A percentile compares a stretch with the other conserved stretches of the same genome.
phyloP scores from a whole-genome alignment of 2,888 invertebrate species.

The Lithophane leautieri region DNA sequence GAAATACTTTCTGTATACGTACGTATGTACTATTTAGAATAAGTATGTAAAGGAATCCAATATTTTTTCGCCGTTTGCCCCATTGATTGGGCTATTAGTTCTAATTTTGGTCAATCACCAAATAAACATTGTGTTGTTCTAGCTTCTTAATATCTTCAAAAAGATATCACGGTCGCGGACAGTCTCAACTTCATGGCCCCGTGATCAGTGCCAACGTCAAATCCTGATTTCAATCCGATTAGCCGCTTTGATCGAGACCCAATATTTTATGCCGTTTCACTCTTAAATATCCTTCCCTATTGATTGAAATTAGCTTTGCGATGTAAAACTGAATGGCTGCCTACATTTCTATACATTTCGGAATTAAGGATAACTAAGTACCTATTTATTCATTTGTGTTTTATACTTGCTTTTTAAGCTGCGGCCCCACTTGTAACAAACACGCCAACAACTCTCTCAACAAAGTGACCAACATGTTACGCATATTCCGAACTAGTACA shows the following conservation, averaged over 20 bases:
- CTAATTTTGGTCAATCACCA: too few species aligned
- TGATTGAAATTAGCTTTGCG: slow-evolving; percentile 51
- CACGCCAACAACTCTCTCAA: background rate
- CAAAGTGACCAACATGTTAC: background rate
- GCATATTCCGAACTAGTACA: background rate
- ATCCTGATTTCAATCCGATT: slow-evolving; percentile 72
- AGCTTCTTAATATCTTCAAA: background rate
- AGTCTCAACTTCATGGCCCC: slow-evolving; percentile 43
- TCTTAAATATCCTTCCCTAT: slow-evolving; percentile 46
- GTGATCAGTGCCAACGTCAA: slow-evolving; percentile 57
- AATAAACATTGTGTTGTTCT: background rate
- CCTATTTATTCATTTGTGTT: background rate
- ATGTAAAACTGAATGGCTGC: slow-evolving; percentile 26
- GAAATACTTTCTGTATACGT: too few species aligned
- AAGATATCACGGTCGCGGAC: background rate
- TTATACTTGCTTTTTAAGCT: background rate
- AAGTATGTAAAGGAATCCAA: too few species aligned
- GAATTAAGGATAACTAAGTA: background rate
- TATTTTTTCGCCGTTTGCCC: too few species aligned
- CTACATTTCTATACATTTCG: background rate
- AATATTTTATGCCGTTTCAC: slow-evolving; percentile 70
- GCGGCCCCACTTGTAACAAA: background rate
- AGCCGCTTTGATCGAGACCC: slow-evolving; percentile 66
- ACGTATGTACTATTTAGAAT: too few species aligned
- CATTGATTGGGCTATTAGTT: too few species aligned